Evolutionary conservation across 2,888 invertebrate genomes (phyloP).

Genomic region (Chouioia cunea): DNA sequence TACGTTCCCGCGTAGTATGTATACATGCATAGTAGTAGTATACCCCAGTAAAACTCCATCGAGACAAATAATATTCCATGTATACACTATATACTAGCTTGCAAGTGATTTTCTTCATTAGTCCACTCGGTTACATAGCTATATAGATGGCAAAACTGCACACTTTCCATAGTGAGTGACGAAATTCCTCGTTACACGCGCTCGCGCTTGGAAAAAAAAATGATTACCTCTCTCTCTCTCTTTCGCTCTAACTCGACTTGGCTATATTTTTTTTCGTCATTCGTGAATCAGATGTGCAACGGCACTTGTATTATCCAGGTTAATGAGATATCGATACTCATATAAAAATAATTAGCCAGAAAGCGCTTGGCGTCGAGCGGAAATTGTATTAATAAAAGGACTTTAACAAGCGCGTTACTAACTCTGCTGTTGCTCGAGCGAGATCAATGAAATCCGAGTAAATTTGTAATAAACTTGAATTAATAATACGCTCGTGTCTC

Average conservation of each 20-base stretch:
- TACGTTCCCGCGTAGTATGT: too few species aligned
- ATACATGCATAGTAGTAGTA: too few species aligned
- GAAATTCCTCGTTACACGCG: conserved; percentile 21
- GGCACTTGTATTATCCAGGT: conserved; percentile 10
- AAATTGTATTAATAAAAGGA: conserved; percentile 32
- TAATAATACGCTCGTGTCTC: too few species aligned
- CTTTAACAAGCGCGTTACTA: background rate
- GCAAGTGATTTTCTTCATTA: conserved; percentile 30
- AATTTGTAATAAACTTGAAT: conserved; percentile 1
- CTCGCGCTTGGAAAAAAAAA: too few species aligned
- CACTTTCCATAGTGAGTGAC: conserved; percentile 34
- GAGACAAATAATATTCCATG: conserved; percentile 35
- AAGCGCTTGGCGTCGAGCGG: background rate
- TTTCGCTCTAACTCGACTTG: background rate
- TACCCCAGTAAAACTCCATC: conserved; percentile 44
- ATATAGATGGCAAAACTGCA: too few species aligned
- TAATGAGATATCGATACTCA: conserved; percentile 32
- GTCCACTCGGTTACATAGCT: background rate
- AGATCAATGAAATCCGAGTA: background rate
- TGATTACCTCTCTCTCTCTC: too few species aligned
- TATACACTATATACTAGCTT: background rate
- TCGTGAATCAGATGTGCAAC: conserved; percentile 17
- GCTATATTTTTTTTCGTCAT: background rate
- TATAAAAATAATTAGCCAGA: conserved; percentile 31
- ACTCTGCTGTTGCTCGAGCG: too few species aligned